Evolutionary conservation across 1,140 invertebrate species (phyloP), one percentile per base, ranked within the genome.

Genomic region (Bombus picipes): DNA sequence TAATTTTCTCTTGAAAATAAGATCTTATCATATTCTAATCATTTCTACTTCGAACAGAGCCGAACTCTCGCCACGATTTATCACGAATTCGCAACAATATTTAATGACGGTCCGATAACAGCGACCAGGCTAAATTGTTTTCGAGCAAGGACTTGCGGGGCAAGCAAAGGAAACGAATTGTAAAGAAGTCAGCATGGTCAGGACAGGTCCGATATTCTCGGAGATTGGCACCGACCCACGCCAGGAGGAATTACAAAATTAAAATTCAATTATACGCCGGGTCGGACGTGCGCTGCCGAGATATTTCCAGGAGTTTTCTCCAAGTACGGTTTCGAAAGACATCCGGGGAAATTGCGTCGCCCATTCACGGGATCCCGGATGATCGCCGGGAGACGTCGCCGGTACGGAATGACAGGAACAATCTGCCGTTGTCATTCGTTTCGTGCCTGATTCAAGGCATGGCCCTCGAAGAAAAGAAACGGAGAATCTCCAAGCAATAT

Each of bases 391-490:
- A 91, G 91, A 91, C 87, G 88, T 91, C 74, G 87, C 83, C 71
- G 77, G 41, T 74, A 79, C 79, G 90, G 87, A 89, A 91, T 91
- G 91, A 91, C 91, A 90, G 91, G 89, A 85, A 92, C 89, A 92
- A 92, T 92, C 91, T 92, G 91, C 91, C 87, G 85, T 90, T 92
- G 91, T 92, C 91, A 87, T 92, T 92, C 90, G 91, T 74, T 87
- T 86, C 90, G 77, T 84, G 89, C 85, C 74, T 85, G 84, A 91
- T 87, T 87, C 75, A 88, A 87, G 81, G 68, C 74, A n/a, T 59
- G 74, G 25, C 18, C 47, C 28, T 25, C 41, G 37, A 84, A 84
- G 43, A 82, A 79, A 83, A 83, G 62, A 66, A 84, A 62, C 34
- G 34, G 68, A 65, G 66, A 70, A 75, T 39, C 71, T 65, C 66